A percentile compares a stretch with the other conserved stretches of the same genome.
Conservation (phyloP, 1,140 invertebrate species). For the Pseudomyrmex cubaensis region DNA sequence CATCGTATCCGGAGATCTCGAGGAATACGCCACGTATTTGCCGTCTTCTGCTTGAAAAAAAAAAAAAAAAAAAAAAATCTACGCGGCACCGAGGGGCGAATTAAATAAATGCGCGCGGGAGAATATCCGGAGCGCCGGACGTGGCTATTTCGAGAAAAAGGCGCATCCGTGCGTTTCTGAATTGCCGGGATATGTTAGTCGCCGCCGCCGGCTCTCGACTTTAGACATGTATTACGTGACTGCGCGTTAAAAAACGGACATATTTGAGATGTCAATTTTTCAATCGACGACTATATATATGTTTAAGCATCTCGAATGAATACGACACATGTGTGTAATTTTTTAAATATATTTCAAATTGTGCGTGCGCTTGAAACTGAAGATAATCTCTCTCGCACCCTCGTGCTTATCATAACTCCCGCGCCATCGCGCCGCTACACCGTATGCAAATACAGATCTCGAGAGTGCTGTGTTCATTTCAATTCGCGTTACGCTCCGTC, state of each 20-base stretch:
- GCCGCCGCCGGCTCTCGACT: background rate
- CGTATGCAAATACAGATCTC: constrained; percentile 3
- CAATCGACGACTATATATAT: background rate
- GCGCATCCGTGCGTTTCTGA: constrained; percentile 30
- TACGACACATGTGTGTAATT: background rate
- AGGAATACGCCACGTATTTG: constrained; percentile 21
- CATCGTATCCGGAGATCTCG: constrained; percentile 29
- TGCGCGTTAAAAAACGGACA: background rate
- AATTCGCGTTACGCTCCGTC: background rate
- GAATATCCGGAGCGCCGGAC: constrained; percentile 33
- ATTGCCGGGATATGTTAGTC: constrained; percentile 14
- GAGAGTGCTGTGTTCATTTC: constrained; percentile 4
- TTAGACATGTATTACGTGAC: background rate
- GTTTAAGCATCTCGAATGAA: background rate
- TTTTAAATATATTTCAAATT: background rate
- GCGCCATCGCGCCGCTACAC: too few species aligned
- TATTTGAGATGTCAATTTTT: constrained; percentile 46
- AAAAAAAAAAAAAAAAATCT: constrained; percentile 59
- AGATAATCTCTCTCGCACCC: background rate
- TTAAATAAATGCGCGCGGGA: constrained; percentile 57
- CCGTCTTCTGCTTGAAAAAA: constrained; percentile 47
- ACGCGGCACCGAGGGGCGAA: constrained; percentile 57
- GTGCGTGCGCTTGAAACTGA: background rate
- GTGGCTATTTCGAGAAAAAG: constrained; percentile 38
- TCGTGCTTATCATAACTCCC: background rate